Percentiles rank a stretch among this genome's conserved stretches.
phyloP scores from a whole-genome alignment of 1,140 invertebrate genomes.

The Cydia strobilella region DNA sequence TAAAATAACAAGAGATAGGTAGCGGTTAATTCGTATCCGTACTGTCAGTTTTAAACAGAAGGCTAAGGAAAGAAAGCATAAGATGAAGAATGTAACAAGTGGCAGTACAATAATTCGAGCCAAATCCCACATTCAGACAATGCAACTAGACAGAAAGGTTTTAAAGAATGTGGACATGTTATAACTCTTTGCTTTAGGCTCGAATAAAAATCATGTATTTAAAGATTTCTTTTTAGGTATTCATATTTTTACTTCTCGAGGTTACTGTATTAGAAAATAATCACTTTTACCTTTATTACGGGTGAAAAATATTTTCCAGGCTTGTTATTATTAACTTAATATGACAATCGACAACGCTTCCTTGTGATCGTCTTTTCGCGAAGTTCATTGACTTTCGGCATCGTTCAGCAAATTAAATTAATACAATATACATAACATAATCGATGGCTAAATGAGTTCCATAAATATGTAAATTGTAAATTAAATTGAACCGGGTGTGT shows the following conservation, averaged over 20 bases:
- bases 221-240: no score
- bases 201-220: no score
- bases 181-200: no score
- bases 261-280: no score
- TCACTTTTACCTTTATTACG: no score
- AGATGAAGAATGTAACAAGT: no score
- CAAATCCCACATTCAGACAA: no score
- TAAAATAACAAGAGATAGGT: neutral
- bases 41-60: neutral
- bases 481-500: neutral
- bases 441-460: neutral
- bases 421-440: slow-evolving; percentile 16
- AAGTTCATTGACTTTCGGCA: neutral
- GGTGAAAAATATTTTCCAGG: neutral
- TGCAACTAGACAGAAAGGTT: no score
- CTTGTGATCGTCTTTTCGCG: neutral
- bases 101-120: no score
- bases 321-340: neutral
- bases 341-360: neutral
- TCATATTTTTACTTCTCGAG: no score
- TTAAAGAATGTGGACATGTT: no score
- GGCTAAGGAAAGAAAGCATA: neutral
- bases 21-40: neutral
- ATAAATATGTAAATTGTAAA: neutral
- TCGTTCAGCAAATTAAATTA: neutral